Evolutionary conservation across 2,888 invertebrate species (phyloP), one percentile per base, ranked within the genome.

Genomic region (Cephus runcator): DNA sequence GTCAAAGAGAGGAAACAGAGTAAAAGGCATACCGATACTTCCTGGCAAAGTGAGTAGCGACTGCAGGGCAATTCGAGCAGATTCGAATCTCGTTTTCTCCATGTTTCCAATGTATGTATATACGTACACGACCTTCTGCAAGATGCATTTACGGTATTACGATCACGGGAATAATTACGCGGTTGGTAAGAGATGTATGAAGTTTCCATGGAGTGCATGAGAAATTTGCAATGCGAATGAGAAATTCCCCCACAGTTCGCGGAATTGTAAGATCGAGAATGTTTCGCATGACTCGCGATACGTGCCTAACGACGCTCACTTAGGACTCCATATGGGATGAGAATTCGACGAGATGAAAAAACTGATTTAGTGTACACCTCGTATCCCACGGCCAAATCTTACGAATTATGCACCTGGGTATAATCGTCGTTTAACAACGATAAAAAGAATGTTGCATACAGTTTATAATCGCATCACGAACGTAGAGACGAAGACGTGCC

Each of bases 1-100:
- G 34, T 33, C 85, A 88, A 76, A 88, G 86, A 79, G 82, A 86
- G 73, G 86, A 86, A 81, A 83, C 81, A 15, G 80, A 84, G 75
- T 85, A 87, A 77, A 88, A 86, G 78, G 83, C 82, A 12, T 84
- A 84, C 6, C 83, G 86, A 34, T 34, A 23, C 23, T 71, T 71
- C 71, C 71, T 56, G 56, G 56, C 56, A 2, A 23, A 56, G 23
- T 23, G 56, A 23, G 56, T 23, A 56, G 23, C 56, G 56, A 23
- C 23, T 56, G 56, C 23, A 23, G 23, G 15, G 23, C 1, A 56
- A 56, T 56, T 23, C 9, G 23, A 56, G 23, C 9, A 23, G 9
- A 56, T 0, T 56, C 56, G 9, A 56, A 56, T 56, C 23, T 23
- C 56, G 9, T 56, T 56, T 56, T 23, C 9, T 56, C 15, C 56